These are phyloP conservation scores for Tenrec ecaudatus DNA, from an alignment of 2,113 vertebrate species.

Conservation along the genomic window DNA sequence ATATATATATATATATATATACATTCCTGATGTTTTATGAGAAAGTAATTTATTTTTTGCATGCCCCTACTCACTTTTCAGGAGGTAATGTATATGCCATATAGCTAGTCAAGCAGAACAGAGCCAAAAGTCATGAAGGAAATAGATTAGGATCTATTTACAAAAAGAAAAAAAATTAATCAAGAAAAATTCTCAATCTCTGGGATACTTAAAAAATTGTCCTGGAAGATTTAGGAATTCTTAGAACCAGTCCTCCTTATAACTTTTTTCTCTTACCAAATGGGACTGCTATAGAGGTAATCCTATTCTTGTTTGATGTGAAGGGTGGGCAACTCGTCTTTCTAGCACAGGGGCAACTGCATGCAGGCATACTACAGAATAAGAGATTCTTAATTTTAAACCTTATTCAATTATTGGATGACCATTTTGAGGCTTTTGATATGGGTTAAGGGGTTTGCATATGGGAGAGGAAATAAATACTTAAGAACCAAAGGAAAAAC, in stretches of 20 bases:
- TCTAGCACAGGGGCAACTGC: no score
- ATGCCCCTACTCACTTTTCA: no score
- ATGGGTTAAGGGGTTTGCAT: not conserved
- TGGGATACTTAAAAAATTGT: not conserved
- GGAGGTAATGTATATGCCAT: not conserved
- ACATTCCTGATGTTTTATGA: not conserved
- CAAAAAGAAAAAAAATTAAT: not conserved
- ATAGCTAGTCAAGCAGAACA: not conserved
- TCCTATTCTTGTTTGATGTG: not conserved
- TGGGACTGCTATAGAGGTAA: not conserved
- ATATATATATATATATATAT: not conserved
- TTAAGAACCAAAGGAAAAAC: not conserved
- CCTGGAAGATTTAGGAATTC: not conserved
- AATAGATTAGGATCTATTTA: not conserved
- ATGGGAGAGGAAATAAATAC: not conserved
- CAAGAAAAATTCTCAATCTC: not conserved
- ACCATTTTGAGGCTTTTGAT: not conserved
- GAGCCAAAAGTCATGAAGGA: not conserved
- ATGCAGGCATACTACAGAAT: not conserved
- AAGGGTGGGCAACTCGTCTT: not conserved
- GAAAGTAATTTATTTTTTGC: not conserved
- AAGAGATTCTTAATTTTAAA: not conserved
- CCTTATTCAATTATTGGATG: not conserved
- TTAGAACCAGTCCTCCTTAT: not conserved
- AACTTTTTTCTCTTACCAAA: not conserved